Evolutionary conservation across 2,113 vertebrate species (phyloP).

Genomic region (Rattus rattus): DNA sequence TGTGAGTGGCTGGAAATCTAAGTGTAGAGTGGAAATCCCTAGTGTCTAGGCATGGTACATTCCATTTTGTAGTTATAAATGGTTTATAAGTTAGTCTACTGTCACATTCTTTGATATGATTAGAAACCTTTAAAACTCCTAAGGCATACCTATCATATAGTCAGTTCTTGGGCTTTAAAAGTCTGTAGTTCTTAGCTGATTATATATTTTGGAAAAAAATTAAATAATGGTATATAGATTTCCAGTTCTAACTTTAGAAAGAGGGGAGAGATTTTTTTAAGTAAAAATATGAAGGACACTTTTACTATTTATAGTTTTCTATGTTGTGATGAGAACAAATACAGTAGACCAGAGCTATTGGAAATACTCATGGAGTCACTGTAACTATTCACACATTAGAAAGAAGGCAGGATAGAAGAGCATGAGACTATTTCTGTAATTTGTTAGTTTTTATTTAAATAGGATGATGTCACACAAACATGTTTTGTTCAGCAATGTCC

Average conservation of each 20-base stretch:
- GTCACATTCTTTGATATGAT: neutral
- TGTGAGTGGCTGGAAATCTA: neutral
- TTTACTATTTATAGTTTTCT: neutral
- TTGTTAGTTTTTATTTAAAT: neutral
- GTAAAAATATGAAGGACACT: neutral
- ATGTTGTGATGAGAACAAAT: neutral
- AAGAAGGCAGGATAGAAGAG: neutral
- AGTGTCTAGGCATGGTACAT: too few species aligned
- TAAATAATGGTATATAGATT: neutral
- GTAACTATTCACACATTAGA: neutral
- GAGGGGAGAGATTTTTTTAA: neutral
- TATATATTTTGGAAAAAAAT: neutral
- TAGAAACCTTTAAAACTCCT: neutral
- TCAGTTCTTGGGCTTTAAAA: neutral
- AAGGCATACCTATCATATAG: neutral
- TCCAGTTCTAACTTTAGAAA: neutral
- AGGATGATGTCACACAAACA: neutral
- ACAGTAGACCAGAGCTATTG: neutral
- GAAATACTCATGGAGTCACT: neutral
- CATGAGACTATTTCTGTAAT: neutral
- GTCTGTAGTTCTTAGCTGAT: neutral
- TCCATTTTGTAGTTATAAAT: neutral
- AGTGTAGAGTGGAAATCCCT: neutral
- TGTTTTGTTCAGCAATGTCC: neutral
- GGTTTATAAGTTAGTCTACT: fast-evolving